A percentile compares a stretch with the other conserved stretches of the same genome.
Evolutionary conservation across 2,113 vertebrate genomes (phyloP).

Genomic region (Oncorhynchus kisutch): DNA sequence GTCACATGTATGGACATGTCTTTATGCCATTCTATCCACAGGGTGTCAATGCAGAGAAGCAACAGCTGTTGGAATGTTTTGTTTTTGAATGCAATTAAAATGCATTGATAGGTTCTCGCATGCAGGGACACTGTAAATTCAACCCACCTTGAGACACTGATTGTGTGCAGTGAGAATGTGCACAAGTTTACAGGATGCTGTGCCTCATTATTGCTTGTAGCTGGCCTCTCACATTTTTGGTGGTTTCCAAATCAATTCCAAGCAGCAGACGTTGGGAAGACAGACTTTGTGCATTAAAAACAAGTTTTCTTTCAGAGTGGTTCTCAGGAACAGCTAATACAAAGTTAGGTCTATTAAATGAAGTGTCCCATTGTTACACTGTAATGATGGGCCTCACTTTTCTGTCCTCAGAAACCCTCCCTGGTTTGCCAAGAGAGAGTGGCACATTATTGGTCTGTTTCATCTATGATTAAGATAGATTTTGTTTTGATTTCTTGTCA

Average conservation of each 20-base stretch:
- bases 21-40: neutral
- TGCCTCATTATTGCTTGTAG: conserved; percentile 20
- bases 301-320: conserved; percentile 28
- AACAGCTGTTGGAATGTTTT: neutral
- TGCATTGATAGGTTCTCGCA: conserved; percentile 7
- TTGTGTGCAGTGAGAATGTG: conserved; percentile 16
- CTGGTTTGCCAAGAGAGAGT: conserved; percentile 36
- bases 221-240: conserved; percentile 10
- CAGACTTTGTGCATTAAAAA: conserved; percentile 18
- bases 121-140: conserved; percentile 13
- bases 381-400: conserved; percentile 33
- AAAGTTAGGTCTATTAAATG: conserved; percentile 56
- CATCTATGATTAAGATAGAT: conserved; percentile 56
- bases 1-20: neutral
- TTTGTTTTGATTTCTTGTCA: conserved; percentile 49
- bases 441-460: conserved; percentile 43
- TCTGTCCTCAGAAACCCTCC: conserved; percentile 3
- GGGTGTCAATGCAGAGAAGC: neutral
- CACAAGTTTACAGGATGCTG: conserved; percentile 30
- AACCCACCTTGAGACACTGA: neutral
- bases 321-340: conserved; percentile 6
- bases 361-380: conserved; percentile 35
- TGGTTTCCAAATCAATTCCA: conserved; percentile 24
- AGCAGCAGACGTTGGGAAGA: conserved; percentile 17
- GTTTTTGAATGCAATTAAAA: neutral